These are phyloP conservation scores for Spea hammondii DNA, from an alignment of 2,797 vertebrate genomes.

Conservation along the genomic window DNA sequence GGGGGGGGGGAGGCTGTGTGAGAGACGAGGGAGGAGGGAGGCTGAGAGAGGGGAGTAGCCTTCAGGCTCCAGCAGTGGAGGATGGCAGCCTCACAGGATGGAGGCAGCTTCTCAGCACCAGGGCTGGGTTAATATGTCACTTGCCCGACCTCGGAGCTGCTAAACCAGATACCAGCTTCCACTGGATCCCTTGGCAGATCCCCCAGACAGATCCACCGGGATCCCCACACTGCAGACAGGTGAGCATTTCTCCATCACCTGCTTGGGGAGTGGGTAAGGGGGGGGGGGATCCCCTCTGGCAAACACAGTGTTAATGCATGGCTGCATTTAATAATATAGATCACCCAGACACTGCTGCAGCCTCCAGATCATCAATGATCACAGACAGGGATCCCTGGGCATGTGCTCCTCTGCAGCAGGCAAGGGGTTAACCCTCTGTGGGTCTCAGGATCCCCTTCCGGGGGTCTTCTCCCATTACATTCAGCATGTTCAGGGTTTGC, in stretches of 20 bases:
- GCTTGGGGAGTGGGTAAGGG: background rate
- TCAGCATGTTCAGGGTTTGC: too few species aligned
- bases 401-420: too few species aligned
- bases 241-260: background rate
- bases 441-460: too few species aligned
- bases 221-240: background rate
- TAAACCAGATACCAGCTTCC: background rate
- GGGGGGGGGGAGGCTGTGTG: slow-evolving; percentile 1
- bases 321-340: too few species aligned
- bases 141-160: slow-evolving; percentile 17
- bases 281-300: too few species aligned
- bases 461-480: too few species aligned
- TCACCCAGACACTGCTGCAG: too few species aligned
- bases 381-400: too few species aligned
- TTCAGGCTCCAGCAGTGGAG: slow-evolving; percentile 8
- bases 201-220: background rate
- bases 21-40: slow-evolving; percentile 32
- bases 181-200: too few species aligned
- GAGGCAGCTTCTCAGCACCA: slow-evolving; percentile 1
- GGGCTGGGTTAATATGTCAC: slow-evolving; percentile 1
- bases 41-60: slow-evolving; percentile 17
- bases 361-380: too few species aligned
- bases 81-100: slow-evolving; percentile 33
- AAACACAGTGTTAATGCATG: too few species aligned
- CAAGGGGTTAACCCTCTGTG: too few species aligned